These are phyloP conservation scores for Danionella dracula DNA, from an alignment of 2,797 vertebrate genomes.

Conservation along the genomic window DNA sequence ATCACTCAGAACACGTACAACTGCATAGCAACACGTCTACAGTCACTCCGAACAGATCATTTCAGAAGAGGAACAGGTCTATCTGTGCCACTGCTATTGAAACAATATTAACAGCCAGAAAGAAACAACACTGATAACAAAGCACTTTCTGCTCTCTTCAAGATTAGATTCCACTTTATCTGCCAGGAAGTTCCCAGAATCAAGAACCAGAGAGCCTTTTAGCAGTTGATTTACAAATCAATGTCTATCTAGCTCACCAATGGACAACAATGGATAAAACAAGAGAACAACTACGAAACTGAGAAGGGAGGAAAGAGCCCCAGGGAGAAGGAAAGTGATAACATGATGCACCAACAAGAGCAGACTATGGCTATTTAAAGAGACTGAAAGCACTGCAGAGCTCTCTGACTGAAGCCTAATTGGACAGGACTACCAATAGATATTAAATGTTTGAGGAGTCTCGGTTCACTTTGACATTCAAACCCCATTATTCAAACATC, in stretches of 20 bases:
- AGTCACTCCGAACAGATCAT: not conserved
- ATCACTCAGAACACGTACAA: not conserved
- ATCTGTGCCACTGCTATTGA: not conserved
- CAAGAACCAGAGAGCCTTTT: slow-evolving; percentile 23
- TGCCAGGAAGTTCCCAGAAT: slow-evolving; percentile 22
- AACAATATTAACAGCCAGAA: not conserved
- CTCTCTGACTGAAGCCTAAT: slow-evolving; percentile 11
- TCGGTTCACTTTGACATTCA: slow-evolving; percentile 1
- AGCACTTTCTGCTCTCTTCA: not conserved
- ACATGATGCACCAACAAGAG: slow-evolving; percentile 29
- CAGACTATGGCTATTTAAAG: slow-evolving; percentile 39
- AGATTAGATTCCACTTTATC: slow-evolving; percentile 19
- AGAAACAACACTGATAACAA: slow-evolving; percentile 7
- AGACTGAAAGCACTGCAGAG: slow-evolving; percentile 35
- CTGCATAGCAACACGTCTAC: not conserved
- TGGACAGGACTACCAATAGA: not conserved
- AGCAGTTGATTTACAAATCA: slow-evolving; percentile 9
- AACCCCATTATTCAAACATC: not conserved
- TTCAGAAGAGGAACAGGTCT: not conserved
- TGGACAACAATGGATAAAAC: slow-evolving; percentile 24
- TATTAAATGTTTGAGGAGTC: not conserved
- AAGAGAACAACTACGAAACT: not conserved
- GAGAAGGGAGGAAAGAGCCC: slow-evolving; percentile 7
- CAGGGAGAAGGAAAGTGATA: slow-evolving; percentile 20
- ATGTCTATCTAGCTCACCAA: slow-evolving; percentile 22